Evolutionary conservation across 2,888 invertebrate species (phyloP), one percentile per base, ranked within the genome.

Genomic region (Leptarthrus brevirostris): DNA sequence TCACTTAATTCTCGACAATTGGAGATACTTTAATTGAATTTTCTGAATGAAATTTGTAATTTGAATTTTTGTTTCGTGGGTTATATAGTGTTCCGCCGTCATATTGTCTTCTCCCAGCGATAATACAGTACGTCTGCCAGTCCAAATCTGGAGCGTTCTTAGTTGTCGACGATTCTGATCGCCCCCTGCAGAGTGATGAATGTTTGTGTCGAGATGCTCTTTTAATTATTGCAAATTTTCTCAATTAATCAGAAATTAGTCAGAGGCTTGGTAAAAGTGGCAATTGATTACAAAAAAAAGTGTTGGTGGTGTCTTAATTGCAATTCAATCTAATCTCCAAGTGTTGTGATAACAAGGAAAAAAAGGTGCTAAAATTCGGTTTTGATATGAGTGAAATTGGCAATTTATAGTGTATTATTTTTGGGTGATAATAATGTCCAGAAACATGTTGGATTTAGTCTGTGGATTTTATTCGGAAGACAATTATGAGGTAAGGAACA

Each of bases 391-490:
- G 30, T 30, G 8, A 8, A 30, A 30, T 30, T 30, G 8, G 30
- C 8, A 30, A 30, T 30, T 30, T 30, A 30, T 30, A 30, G 8
- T 30, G 8, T 30, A 30, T 5, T 30, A n/a, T 30, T 30, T 5
- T 3, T 30, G 8, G 8, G 30, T 44, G 24, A 2, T 36, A 40
- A 52, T 40, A 76, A 87, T 87, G 87, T 86, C 87, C 74, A 87
- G 86, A 79, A 82, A 84, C 77, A 85, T 87, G 80, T 86, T 89
- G 85, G 89, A 88, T 78, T 88, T 89, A 79, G 87, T 88, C 79
- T 89, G 89, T 83, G 89, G 89, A 77, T 88, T 88, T 79, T 87
- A 87, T 79, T 88, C 89, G 72, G 87, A 88, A 78, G 88, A 89
- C 80, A 87, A 88, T 83, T 80, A 87, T 49, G 80, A 87, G 88